Percentiles rank a stretch among this genome's conserved stretches.
Evolutionary conservation across 2,797 vertebrate genomes (phyloP).

Genomic region (Propithecus deckenii): DNA sequence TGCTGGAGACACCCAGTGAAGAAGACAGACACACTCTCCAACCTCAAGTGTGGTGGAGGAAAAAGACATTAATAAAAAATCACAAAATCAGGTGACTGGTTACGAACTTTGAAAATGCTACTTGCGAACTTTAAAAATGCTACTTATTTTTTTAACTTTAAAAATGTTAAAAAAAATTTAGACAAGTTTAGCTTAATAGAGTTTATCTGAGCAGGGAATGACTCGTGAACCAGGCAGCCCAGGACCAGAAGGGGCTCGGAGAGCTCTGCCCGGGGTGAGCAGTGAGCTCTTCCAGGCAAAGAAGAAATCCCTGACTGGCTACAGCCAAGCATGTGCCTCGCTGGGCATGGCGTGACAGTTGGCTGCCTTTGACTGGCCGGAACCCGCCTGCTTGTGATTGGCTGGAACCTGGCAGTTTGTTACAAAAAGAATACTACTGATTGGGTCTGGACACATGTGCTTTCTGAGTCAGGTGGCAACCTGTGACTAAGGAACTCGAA

Average conservation of each 20-base stretch:
- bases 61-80: neutral
- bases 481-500: no score
- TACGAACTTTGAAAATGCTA: neutral
- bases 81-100: rapidly evolving
- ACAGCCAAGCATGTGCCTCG: no score
- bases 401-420: neutral
- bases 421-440: neutral
- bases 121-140: neutral
- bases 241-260: no score
- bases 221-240: no score
- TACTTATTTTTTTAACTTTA: neutral
- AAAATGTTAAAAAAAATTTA: neutral
- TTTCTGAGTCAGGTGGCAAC: neutral
- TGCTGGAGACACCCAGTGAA: rapidly evolving
- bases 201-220: neutral
- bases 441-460: neutral
- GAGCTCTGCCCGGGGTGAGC: neutral
- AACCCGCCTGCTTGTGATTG: neutral
- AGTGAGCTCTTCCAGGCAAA: rapidly evolving
- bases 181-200: neutral
- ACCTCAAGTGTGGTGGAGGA: rapidly evolving
- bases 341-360: neutral
- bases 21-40: neutral
- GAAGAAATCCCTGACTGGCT: neutral
- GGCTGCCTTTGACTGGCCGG: neutral